A percentile compares a stretch with the other conserved stretches of the same genome.
Evolutionary conservation across 2,797 vertebrate species (phyloP).

Genomic region (Ctenopoma kingsleyae): DNA sequence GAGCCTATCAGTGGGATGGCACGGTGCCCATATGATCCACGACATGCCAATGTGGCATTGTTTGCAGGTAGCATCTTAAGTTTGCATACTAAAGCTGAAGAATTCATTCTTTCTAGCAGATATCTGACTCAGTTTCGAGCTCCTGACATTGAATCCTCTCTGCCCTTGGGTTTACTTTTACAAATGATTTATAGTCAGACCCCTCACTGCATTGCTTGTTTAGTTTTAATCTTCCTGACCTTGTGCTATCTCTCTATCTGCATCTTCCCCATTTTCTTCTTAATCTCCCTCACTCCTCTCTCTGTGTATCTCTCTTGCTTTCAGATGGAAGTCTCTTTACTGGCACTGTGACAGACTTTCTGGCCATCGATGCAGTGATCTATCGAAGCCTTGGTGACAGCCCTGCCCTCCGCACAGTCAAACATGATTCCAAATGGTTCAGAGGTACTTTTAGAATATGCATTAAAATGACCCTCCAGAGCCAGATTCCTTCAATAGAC

Average conservation of each 20-base stretch:
- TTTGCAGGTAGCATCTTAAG: constrained; percentile 88
- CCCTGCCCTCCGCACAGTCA: constrained; percentile 94
- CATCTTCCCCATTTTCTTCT: constrained; percentile 45
- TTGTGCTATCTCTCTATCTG: constrained; percentile 77
- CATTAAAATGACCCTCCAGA: constrained; percentile 33
- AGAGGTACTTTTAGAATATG: constrained; percentile 86
- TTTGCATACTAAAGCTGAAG: constrained; percentile 11
- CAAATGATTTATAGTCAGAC: constrained; percentile 73
- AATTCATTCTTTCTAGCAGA: constrained; percentile 4
- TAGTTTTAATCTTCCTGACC: constrained; percentile 79
- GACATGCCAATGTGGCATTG: constrained; percentile 95
- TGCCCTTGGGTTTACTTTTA: constrained; percentile 73
- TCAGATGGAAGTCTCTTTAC: constrained; percentile 96
- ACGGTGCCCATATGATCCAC: constrained; percentile 95
- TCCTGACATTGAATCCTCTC: constrained; percentile 34
- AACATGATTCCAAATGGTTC: constrained; percentile 99
- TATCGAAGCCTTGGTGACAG: constrained; percentile 95
- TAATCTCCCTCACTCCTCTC: constrained; percentile 54
- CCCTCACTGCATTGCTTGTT: constrained; percentile 67
- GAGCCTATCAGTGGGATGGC: constrained; percentile 97
- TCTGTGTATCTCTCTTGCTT: constrained; percentile 30
- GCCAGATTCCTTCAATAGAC: constrained; percentile 34
- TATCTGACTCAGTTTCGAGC: constrained; percentile 33
- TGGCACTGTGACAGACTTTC: constrained; percentile 95
- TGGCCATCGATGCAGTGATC: constrained; percentile 97